Percentiles rank a stretch among this genome's conserved stretches.
phyloP scores from a whole-genome alignment of 2,888 invertebrate species.

The Pteria penguin region DNA sequence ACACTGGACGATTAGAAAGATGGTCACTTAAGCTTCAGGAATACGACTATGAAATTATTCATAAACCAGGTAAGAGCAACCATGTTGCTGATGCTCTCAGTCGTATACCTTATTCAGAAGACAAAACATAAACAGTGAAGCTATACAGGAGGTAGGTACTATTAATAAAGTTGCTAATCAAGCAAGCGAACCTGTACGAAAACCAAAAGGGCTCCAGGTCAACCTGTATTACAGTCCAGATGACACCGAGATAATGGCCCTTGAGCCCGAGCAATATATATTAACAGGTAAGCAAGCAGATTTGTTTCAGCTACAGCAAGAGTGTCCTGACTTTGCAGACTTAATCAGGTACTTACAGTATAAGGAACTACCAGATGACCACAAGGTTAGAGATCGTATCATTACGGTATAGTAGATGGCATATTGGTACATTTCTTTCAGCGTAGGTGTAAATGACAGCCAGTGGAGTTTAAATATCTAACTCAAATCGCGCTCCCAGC shows the following conservation, averaged over 20 bases:
- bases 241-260: constrained; percentile 2
- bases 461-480: constrained; percentile 6
- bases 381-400: constrained; percentile 14
- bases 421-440: constrained; percentile 36
- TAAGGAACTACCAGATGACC: constrained; percentile 20
- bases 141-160: not conserved
- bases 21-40: constrained; percentile 45
- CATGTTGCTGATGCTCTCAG: constrained; percentile 22
- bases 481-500: constrained; percentile 43
- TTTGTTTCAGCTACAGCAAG: constrained; percentile 17
- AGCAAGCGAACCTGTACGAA: not conserved
- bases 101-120: constrained; percentile 7
- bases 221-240: not conserved
- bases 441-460: not conserved
- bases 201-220: not conserved
- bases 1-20: constrained; percentile 29
- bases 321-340: constrained; percentile 29
- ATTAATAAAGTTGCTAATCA: not conserved
- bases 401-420: constrained; percentile 30
- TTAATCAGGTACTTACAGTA: constrained; percentile 28
- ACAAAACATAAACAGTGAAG: not conserved
- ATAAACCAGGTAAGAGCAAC: constrained; percentile 34
- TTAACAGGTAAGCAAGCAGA: not conserved
- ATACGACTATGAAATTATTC: constrained; percentile 33
- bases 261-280: not conserved